Evolutionary conservation across 1,140 invertebrate genomes (phyloP), one percentile per base, ranked within the genome.

Genomic region (Conus ventricosus): DNA sequence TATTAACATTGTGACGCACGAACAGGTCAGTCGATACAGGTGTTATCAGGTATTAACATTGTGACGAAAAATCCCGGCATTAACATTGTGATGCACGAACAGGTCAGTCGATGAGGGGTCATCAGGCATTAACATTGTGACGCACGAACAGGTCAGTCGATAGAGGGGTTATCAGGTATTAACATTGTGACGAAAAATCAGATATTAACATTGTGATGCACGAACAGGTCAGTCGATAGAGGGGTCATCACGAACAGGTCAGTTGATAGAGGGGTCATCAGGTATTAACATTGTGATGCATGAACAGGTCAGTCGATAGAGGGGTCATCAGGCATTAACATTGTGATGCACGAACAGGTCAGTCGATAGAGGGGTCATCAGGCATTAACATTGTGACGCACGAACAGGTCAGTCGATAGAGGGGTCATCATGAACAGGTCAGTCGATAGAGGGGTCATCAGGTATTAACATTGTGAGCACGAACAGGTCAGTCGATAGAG

Each of bases 151-250:
- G 39, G 39, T 39, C 39, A 3, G 39, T 39, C 0, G 39, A 39
- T 39, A 3, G 39, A 39, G 39, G 39, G 39, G 39, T n/a, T n/a
- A 39, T 39, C 39, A 39, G 39, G 39, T 84, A 89, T 91, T 53
- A 91, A 91, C 71, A 90, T 91, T 54, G 90, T 90, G 88, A 63
- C 90, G n/a, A n/a, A n/a, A n/a, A n/a, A n/a, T n/a, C n/a, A n/a
- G n/a, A n/a, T n/a, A n/a, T n/a, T n/a, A n/a, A n/a, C n/a, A n/a
- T n/a, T n/a, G n/a, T n/a, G n/a, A n/a, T n/a, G 71, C 88, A 91
- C 87, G 87, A 89, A 90, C 88, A 91, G 92, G 88, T 90, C 90
- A 75, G 84, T 63, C 1, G 10, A 13, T 63, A 4, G 39, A 39
- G 39, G 39, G 39, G 39, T 39, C 39, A 39, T 39, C 39, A 39